Base-by-base conservation (phyloP, 2,797 vertebrate genomes). In the Lagodon rhomboides region DNA sequence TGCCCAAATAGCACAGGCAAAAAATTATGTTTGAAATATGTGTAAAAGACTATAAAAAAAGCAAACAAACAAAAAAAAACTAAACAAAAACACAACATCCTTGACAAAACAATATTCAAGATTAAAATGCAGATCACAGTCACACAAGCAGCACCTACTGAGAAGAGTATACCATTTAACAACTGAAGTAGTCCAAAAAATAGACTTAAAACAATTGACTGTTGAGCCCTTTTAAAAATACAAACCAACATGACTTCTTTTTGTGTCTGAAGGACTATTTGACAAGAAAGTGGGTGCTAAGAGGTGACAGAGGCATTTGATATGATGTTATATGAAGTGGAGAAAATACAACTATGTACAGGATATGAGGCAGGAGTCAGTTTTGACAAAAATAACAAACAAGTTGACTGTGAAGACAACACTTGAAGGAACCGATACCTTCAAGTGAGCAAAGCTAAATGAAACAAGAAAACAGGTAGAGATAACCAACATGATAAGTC, bases 401-500 rank as follows among this genome's bases (percentile, higher is more conserved):
- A 1, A 16, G 8, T 6, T 4, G 11, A 50, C 34, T 43, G 65
- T 34, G 13, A 22, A 23, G 46, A 44, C 18, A 18, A 30, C 0
- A n/a, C 25, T 54, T 59, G 30, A 17, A n/a, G 23, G 8, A 58
- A 49, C 25, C 10, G 5, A 8, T 38, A 13, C 5, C 20, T 41
- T 73, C 20, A 44, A 20, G 53, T 23, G 27, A 65, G 62, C 5
- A 8, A 20, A 17, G n/a, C 41, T 23, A 22, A 16, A 43, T 62
- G 8, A 72, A 43, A 12, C 17, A 2, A 22, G 60, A 12, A n/a
- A 30, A 27, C 51, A 22, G 46, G 53, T 30, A 68, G 54, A 60
- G 23, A 51, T 44, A 61, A 54, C 15, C 53, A 38, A 44, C 46
- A 51, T 60, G 38, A 77, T 76, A 20, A 62, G 25, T 46, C 18